A percentile compares a stretch with the other conserved stretches of the same genome.
phyloP scores from a whole-genome alignment of 53 echinoderm and acorn worm genomes.

The Luidia sarsii region DNA sequence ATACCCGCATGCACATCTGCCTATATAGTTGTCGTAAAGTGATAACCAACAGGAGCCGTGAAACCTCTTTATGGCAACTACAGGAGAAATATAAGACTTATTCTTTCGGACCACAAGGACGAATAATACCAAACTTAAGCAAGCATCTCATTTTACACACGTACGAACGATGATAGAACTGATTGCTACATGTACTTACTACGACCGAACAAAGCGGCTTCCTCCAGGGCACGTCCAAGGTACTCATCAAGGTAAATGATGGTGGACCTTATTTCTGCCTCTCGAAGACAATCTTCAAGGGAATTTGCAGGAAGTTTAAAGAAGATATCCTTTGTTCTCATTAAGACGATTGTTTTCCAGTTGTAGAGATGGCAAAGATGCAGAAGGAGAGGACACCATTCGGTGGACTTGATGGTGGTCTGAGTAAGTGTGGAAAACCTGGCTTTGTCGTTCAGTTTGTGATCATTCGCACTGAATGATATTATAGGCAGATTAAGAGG shows the following conservation, averaged over 20 bases:
- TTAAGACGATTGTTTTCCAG: neutral
- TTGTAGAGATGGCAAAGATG: neutral
- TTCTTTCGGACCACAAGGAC: no score
- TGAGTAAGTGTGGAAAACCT: slow-evolving; percentile 51
- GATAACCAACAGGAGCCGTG: no score
- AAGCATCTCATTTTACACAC: neutral
- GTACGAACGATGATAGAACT: neutral
- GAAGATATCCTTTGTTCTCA: neutral
- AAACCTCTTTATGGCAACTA: no score
- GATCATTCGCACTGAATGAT: slow-evolving; percentile 22
- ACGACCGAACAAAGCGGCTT: slow-evolving; percentile 1
- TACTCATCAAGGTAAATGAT: neutral
- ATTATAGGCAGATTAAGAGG: slow-evolving; percentile 71
- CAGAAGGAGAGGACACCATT: no score
- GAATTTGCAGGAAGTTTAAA: neutral
- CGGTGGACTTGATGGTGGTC: no score
- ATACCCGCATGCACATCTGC: no score
- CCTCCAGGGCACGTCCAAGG: neutral
- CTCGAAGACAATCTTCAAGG: neutral
- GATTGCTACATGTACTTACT: slow-evolving; percentile 1
- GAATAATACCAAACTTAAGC: no score
- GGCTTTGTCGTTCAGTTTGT: slow-evolving; percentile 47
- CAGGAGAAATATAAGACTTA: no score
- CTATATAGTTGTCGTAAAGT: no score
- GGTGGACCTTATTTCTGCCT: neutral